Conservation (phyloP, 2,113 vertebrate genomes). For the Heterotis niloticus region DNA sequence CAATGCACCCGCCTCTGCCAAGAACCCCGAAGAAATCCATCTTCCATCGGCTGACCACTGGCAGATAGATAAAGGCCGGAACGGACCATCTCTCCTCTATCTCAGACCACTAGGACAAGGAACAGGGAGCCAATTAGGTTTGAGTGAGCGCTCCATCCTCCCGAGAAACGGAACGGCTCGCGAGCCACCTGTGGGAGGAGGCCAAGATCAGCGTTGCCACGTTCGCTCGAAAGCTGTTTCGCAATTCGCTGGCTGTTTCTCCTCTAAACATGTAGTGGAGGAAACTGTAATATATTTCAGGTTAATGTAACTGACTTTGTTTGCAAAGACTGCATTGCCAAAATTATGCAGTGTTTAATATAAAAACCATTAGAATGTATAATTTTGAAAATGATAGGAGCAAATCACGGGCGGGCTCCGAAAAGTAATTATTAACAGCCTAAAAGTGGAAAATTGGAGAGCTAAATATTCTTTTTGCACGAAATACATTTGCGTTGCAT, state of each 20-base stretch:
- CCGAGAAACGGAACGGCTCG: neutral
- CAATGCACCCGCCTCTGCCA: too few species aligned
- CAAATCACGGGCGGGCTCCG: neutral
- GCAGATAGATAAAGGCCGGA: neutral
- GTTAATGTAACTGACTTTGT: conserved; percentile 19
- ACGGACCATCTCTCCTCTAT: neutral
- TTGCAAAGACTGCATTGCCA: conserved; percentile 3
- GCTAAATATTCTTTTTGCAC: neutral
- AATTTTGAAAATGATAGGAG: conserved; percentile 14
- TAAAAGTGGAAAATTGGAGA: conserved; percentile 7
- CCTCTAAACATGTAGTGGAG: too few species aligned
- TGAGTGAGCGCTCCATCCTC: neutral
- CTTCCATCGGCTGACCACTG: neutral
- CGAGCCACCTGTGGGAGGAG: neutral
- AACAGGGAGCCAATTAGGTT: conserved; percentile 5
- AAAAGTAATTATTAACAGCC: conserved; percentile 11
- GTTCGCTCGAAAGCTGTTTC: neutral
- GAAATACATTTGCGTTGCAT: neutral
- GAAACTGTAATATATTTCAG: neutral
- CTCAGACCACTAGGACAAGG: neutral
- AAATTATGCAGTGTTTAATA: conserved; percentile 17
- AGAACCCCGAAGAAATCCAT: neutral
- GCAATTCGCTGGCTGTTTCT: neutral
- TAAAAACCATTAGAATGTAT: conserved; percentile 15
- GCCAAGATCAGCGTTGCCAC: neutral